Evolutionary conservation across 2,888 invertebrate species (phyloP).

Genomic region (Byasa hedistus): DNA sequence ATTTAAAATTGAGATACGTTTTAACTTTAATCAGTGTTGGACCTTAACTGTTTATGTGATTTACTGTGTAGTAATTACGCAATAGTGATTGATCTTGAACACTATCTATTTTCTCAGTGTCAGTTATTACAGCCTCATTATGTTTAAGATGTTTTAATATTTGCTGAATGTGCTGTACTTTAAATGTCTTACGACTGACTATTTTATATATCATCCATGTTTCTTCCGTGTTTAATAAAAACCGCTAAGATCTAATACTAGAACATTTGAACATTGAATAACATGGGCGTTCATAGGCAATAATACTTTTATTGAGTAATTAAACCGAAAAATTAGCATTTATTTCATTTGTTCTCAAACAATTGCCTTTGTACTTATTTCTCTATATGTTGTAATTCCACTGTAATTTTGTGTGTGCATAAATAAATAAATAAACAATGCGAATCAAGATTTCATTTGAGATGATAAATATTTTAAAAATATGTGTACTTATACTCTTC

Average conservation of each 20-base stretch:
- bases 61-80: slow-evolving; percentile 16
- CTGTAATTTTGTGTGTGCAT: too few relatives aligned
- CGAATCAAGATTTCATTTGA: neutral
- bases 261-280: too few relatives aligned
- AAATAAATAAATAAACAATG: too few relatives aligned
- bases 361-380: too few relatives aligned
- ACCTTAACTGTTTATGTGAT: neutral
- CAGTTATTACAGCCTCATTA: neutral
- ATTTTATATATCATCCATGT: neutral
- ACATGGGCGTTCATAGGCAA: too few relatives aligned
- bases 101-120: slow-evolving; percentile 18
- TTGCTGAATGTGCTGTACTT: neutral
- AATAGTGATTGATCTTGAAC: slow-evolving; percentile 18
- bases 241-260: too few relatives aligned
- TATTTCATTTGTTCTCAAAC: too few relatives aligned
- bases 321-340: too few relatives aligned
- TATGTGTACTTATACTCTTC: too few relatives aligned
- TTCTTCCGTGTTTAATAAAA: too few relatives aligned
- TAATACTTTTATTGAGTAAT: too few relatives aligned
- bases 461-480: neutral
- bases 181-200: neutral
- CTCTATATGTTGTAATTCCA: too few relatives aligned
- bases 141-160: neutral
- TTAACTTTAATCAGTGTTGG: neutral
- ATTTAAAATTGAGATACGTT: neutral